Percentiles rank a stretch among this genome's conserved stretches.
These are phyloP conservation scores for Empis stercorea DNA, from an alignment of 2,888 invertebrate genomes.

Conservation along the genomic window DNA sequence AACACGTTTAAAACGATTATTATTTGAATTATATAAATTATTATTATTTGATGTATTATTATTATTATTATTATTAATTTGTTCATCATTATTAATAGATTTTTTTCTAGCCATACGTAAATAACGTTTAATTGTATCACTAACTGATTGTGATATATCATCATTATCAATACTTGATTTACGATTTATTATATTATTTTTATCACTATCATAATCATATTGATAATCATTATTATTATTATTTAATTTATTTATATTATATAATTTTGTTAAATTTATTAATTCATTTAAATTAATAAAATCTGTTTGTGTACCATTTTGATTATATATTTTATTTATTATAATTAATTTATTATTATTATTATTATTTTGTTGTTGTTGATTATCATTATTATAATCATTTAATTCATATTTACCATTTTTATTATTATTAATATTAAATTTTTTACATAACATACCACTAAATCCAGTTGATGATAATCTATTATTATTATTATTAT, in stretches of 20 bases:
- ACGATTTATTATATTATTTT: slow-evolving; percentile 35
- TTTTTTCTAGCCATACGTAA: slow-evolving; percentile 79
- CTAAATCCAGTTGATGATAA: no score
- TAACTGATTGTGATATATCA: slow-evolving; percentile 74
- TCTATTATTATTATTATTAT: neutral
- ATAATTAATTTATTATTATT: neutral
- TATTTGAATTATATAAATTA: slow-evolving; percentile 46
- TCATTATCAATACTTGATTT: slow-evolving; percentile 72
- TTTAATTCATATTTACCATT: neutral
- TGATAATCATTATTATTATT: slow-evolving; percentile 14
- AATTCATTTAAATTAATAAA: slow-evolving; percentile 28
- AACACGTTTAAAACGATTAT: slow-evolving; percentile 71
- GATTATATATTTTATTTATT: neutral
- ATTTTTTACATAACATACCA: neutral
- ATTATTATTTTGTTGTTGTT: neutral
- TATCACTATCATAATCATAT: slow-evolving; percentile 25
- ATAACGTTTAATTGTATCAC: slow-evolving; percentile 76
- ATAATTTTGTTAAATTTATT: slow-evolving; percentile 24
- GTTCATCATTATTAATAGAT: slow-evolving; percentile 60
- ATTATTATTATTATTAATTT: no score
- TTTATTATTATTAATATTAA: neutral
- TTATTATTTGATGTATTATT: no score
- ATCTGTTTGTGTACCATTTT: slow-evolving; percentile 26
- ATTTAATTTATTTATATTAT: slow-evolving; percentile 19
- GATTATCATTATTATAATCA: neutral